Evolutionary conservation across 2,797 vertebrate genomes (phyloP).

Genomic region (Synaphobranchus kaupii): DNA sequence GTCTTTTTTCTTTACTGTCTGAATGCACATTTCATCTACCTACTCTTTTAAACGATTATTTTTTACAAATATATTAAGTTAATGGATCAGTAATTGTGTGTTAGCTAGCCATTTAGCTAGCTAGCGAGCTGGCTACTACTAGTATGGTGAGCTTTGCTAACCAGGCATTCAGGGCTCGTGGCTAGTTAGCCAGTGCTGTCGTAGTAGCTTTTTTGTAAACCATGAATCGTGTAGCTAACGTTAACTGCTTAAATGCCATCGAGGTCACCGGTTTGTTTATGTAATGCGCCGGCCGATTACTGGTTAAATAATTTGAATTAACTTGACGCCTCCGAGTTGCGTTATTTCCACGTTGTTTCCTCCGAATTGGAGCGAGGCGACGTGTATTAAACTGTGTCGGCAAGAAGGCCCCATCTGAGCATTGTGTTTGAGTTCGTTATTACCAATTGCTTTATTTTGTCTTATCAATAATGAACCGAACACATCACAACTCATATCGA

Average conservation of each 20-base stretch:
- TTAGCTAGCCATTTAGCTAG: neutral
- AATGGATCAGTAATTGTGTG: neutral
- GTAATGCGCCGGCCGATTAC: neutral
- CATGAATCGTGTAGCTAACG: neutral
- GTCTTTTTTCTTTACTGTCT: neutral
- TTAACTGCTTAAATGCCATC: neutral
- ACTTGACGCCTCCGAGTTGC: neutral
- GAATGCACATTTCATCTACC: neutral
- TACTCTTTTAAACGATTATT: neutral
- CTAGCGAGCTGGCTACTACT: neutral
- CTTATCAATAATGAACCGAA: neutral
- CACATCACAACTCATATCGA: neutral
- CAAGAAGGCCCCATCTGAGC: neutral
- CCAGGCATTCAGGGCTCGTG: neutral
- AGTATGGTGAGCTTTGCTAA: neutral
- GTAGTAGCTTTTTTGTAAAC: neutral
- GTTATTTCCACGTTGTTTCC: neutral
- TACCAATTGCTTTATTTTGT: neutral
- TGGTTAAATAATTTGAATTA: neutral
- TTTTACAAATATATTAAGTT: neutral
- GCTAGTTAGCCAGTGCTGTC: neutral
- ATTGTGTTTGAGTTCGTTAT: neutral
- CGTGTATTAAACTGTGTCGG: neutral
- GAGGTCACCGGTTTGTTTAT: neutral
- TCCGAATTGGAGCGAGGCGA: neutral